Percentiles rank a stretch among this genome's conserved stretches.
phyloP scores from a whole-genome alignment of 2,113 vertebrate species.

The Bothrops jararaca region DNA sequence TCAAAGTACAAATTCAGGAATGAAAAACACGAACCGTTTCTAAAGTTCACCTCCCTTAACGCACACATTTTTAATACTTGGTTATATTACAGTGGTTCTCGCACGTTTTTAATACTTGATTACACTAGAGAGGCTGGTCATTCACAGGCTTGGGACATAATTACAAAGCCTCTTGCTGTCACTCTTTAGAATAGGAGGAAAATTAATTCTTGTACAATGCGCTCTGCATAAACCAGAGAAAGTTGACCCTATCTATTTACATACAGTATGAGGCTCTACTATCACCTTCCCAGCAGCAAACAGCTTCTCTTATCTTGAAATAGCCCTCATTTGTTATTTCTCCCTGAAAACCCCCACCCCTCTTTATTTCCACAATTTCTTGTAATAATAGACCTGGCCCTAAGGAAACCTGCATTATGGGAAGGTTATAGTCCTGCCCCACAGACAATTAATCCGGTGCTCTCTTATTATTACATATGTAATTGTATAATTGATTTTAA shows the following conservation, averaged over 20 bases:
- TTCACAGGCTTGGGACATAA: constrained; percentile 60
- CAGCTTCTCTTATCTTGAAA: constrained; percentile 78
- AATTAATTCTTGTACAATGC: constrained; percentile 76
- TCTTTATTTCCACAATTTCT: constrained; percentile 76
- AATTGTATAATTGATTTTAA: constrained; percentile 84
- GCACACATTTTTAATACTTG: constrained; percentile 20
- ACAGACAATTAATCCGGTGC: constrained; percentile 75
- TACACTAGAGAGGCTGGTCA: constrained; percentile 16
- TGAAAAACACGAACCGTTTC: neutral
- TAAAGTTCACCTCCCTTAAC: constrained; percentile 19
- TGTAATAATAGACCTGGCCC: constrained; percentile 74
- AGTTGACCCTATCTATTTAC: constrained; percentile 78
- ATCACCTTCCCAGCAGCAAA: constrained; percentile 74
- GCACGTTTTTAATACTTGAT: constrained; percentile 28
- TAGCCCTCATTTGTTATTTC: constrained; percentile 86
- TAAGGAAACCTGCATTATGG: constrained; percentile 82
- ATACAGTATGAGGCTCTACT: constrained; percentile 70
- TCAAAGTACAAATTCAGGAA: neutral
- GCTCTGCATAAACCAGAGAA: constrained; percentile 53
- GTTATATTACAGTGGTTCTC: constrained; percentile 7
- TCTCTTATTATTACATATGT: constrained; percentile 77
- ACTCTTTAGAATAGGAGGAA: constrained; percentile 54
- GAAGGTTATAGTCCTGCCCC: constrained; percentile 77
- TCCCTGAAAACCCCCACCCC: constrained; percentile 76
- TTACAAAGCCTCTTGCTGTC: constrained; percentile 61